Evolutionary conservation across 2,888 invertebrate species (phyloP), one percentile per base, ranked within the genome.

Genomic region (Osmoderma eremita): DNA sequence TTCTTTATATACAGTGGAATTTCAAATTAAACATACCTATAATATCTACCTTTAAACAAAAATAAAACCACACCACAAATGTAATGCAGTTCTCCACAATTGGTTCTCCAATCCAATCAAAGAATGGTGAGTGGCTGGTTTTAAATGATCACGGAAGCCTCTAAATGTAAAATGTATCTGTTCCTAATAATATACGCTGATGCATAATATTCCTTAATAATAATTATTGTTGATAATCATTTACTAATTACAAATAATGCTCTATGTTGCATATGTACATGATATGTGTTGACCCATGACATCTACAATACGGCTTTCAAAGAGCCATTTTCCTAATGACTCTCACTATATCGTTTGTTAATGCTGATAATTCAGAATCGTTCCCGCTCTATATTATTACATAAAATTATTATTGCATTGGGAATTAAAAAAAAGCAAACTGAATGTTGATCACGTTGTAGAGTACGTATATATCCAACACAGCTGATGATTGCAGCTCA

Each of bases 71-170:
- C 56, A 20, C 30, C 6, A 30, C 41, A 20, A 22, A 56, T 56
- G 68, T 64, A 71, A 75, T 75, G 75, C 75, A 75, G 74, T 75
- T 75, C 69, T 72, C 74, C 51, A 68, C 74, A 20, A 54, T 73
- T 63, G 72, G 71, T 56, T 71, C 65, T 66, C 67, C 72, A 42
- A 45, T 65, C 17, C 58, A n/a, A n/a, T n/a, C 58, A 53, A 74
- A 73, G 68, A 73, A 75, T 73, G 74, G 75, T 75, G 72, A 75
- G 75, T 71, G 64, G 48, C 22, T 56, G 56, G 41, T 41, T 24
- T 50, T 22, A 50, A 24, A n/a, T 53, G 53, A 53, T 24, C 12
- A 51, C 51, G n/a, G 24, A 4, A 24, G 3, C 24, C 30, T 30
- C 5, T 10, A 30, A 18, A 6, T 48, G n/a, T 18, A 48, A 12